Percentiles rank a stretch among this genome's conserved stretches.
Conservation (phyloP, 2,113 vertebrate genomes). For the Amia ocellicauda region DNA sequence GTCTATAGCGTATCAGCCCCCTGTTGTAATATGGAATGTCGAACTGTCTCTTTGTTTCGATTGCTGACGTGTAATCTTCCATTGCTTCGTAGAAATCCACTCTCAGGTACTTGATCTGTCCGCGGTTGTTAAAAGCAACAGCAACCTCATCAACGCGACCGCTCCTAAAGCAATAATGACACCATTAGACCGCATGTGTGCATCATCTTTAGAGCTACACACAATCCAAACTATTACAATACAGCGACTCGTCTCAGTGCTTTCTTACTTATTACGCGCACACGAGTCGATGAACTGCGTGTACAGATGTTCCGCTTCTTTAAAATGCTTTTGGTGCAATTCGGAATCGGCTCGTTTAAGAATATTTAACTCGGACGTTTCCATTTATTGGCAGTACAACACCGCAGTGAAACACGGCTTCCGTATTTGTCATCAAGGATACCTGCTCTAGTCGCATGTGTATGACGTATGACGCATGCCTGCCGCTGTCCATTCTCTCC, state of each 20-base stretch:
- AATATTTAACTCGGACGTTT: conserved; percentile 17
- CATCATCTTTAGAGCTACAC: background rate
- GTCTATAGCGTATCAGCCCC: conserved; percentile 81
- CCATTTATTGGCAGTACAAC: conserved; percentile 35
- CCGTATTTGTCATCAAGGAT: too few relatives aligned
- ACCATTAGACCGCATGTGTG: background rate
- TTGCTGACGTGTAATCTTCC: conserved; percentile 81
- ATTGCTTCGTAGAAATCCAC: conserved; percentile 89
- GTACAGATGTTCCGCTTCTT: conserved; percentile 59
- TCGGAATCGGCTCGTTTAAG: conserved; percentile 50
- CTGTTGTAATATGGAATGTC: conserved; percentile 91
- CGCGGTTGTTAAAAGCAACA: conserved; percentile 82
- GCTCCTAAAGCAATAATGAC: conserved; percentile 49
- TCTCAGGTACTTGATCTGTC: conserved; percentile 83
- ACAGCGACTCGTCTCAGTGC: too few relatives aligned
- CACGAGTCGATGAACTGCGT: conserved; percentile 57
- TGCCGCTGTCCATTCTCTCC: too few relatives aligned
- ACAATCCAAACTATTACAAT: too few relatives aligned
- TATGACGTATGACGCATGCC: too few relatives aligned
- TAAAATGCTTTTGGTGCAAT: conserved; percentile 50
- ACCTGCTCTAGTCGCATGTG: too few relatives aligned
- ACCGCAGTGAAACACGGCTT: too few relatives aligned
- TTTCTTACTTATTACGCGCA: conserved; percentile 54
- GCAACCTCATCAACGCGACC: conserved; percentile 63
- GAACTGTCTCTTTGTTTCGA: conserved; percentile 62